A percentile compares a stretch with the other conserved stretches of the same genome.
Conservation (phyloP, 2,888 invertebrate genomes). For the Parnassius apollo region DNA sequence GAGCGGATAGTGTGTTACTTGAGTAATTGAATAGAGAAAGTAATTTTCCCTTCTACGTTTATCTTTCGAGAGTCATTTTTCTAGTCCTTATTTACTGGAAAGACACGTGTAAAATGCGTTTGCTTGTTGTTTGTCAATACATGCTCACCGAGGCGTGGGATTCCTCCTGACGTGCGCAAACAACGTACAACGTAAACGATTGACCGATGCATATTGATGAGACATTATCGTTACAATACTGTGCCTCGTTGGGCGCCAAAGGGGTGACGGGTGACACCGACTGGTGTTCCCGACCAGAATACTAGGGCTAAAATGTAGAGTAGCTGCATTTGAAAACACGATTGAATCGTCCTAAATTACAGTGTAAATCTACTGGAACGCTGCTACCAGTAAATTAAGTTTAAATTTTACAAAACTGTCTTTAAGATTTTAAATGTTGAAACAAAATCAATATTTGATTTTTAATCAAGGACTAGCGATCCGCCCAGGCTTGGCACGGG, state of each 20-base stretch:
- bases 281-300: slow-evolving; percentile 52
- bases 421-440: no score
- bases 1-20: background rate
- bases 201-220: slow-evolving; percentile 38
- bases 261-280: slow-evolving; percentile 38
- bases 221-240: slow-evolving; percentile 19
- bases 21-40: slow-evolving; percentile 12
- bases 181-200: slow-evolving; percentile 8
- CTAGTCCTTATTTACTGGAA: slow-evolving; percentile 8
- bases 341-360: slow-evolving; percentile 10
- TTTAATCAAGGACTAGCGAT: no score
- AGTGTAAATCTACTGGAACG: background rate
- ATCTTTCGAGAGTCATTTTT: slow-evolving; percentile 10
- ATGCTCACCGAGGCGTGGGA: background rate
- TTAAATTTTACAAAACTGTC: no score
- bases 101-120: slow-evolving; percentile 3
- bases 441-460: no score
- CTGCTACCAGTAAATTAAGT: no score
- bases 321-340: slow-evolving; percentile 3
- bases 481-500: no score
- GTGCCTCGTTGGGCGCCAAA: slow-evolving; percentile 31
- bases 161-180: slow-evolving; percentile 9
- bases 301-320: slow-evolving; percentile 36
- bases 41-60: slow-evolving; percentile 8
- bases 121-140: background rate